Conservation (phyloP, 2,888 invertebrate species). For the Cabera pusaria region DNA sequence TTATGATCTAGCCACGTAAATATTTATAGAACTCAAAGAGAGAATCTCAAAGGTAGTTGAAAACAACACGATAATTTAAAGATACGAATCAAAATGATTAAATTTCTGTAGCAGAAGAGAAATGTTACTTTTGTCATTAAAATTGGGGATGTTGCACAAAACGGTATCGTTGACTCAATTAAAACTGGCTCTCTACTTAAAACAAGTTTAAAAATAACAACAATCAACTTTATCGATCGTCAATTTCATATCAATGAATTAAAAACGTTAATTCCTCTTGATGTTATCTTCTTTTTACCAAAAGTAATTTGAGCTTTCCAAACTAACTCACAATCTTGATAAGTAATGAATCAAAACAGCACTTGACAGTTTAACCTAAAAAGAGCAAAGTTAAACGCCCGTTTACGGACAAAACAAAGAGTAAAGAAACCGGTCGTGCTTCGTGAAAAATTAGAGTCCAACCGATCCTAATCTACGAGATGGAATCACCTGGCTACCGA, state of each 20-base stretch:
- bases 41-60: too few relatives aligned
- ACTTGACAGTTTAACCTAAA: conserved; percentile 10
- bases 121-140: too few relatives aligned
- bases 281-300: too few relatives aligned
- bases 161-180: too few relatives aligned
- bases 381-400: conserved; percentile 5
- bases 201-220: too few relatives aligned
- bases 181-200: too few relatives aligned
- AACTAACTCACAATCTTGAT: conserved; percentile 2
- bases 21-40: conserved; percentile 18
- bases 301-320: background rate
- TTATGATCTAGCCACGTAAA: conserved; percentile 19
- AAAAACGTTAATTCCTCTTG: background rate
- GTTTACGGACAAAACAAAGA: conserved; percentile 21
- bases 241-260: background rate
- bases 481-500: conserved; percentile 20
- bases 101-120: too few relatives aligned
- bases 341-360: conserved; percentile 11
- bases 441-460: conserved; percentile 25
- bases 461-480: conserved; percentile 25
- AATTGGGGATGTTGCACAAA: too few relatives aligned
- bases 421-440: conserved; percentile 20
- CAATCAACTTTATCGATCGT: too few relatives aligned
- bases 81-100: too few relatives aligned
- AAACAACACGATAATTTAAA: too few relatives aligned